Evolutionary conservation across 2,888 invertebrate genomes (phyloP), one percentile per base, ranked within the genome.

Genomic region (Aphodius granarius): DNA sequence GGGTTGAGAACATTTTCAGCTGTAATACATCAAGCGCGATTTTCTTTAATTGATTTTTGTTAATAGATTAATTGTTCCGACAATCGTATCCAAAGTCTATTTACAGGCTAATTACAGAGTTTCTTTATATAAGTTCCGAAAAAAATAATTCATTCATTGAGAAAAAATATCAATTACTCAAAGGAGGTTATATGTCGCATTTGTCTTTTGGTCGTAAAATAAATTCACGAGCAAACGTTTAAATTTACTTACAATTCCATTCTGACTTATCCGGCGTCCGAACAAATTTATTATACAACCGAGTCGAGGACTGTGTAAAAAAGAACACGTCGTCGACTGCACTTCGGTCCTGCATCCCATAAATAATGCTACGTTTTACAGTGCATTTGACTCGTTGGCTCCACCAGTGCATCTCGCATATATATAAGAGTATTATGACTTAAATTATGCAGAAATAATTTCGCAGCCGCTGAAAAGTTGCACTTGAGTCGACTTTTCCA

Each of bases 381-480:
- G 43, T 43, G 43, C 43, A 43, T 43, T 43, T 43, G 43, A 43
- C 43, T 43, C 43, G 43, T 9, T 13, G 6, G 43, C 43, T 43
- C 13, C 0, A 6, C 5, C 18, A 68, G 66, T 21, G 4, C 68
- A 6, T n/a, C 21, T 68, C 21, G 18, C 20, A 68, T n/a, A 68
- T 22, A 68, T 9, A 22, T 68, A 68, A 68, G 68, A 20, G n/a
- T 20, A 20, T 68, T 68, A 68, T 22, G 68, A 4, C n/a, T 68
- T 68, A 68, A 68, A 68, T 68, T 68, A 21, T 68, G 68, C 68
- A 68, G 68, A 68, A 68, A 19, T 68, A 68, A 21, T 68, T 68
- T 20, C 9, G 9, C 21, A 20, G 68, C 20, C 20, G 18, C 68
- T 68, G 68, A 68, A 68, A 20, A 68, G 22, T 68, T 22, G 20